These are phyloP conservation scores for Poeciliopsis gracilis DNA, from an alignment of 2,797 vertebrate genomes.

Conservation along the genomic window DNA sequence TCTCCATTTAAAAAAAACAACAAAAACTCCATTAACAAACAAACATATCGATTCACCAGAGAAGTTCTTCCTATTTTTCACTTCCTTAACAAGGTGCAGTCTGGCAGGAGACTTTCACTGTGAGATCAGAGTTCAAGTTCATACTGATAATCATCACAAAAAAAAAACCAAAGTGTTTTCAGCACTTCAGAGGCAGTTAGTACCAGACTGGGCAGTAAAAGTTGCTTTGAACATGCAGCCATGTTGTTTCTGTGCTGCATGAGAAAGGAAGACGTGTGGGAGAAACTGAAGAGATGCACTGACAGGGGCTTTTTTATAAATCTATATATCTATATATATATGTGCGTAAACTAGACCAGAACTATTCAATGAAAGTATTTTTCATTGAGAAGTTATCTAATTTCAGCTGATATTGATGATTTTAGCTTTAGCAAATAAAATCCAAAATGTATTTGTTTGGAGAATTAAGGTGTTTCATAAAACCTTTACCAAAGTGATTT, in stretches of 20 bases:
- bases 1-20: slow-evolving; percentile 18
- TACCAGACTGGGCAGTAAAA: background rate
- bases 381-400: background rate
- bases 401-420: background rate
- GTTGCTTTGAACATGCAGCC: background rate
- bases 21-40: background rate
- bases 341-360: no score
- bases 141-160: background rate
- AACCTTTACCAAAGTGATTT: background rate
- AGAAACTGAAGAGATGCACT: background rate
- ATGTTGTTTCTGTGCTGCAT: background rate
- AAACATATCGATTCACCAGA: slow-evolving; percentile 35
- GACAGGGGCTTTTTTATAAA: no score
- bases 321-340: no score
- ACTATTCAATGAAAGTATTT: no score
- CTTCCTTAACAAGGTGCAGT: slow-evolving; percentile 56
- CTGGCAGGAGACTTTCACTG: slow-evolving; percentile 13
- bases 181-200: background rate
- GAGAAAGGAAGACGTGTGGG: background rate
- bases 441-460: background rate
- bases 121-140: background rate
- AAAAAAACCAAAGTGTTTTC: background rate
- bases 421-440: background rate
- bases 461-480: background rate
- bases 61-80: slow-evolving; percentile 61